A percentile compares a stretch with the other conserved stretches of the same genome.
Evolutionary conservation across 2,113 vertebrate species (phyloP).

Genomic region (Lipophrys pholis): DNA sequence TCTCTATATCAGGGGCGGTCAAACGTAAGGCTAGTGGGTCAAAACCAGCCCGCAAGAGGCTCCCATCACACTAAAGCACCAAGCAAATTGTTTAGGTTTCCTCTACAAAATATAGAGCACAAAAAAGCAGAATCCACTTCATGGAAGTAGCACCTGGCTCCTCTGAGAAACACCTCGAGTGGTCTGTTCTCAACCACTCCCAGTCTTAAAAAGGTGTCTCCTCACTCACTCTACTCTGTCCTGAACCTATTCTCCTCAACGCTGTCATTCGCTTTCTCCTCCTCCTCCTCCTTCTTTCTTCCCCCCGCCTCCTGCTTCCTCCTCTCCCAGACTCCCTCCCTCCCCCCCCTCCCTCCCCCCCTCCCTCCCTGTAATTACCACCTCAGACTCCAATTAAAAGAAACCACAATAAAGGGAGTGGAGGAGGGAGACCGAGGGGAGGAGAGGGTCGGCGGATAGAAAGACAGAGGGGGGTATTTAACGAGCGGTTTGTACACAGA

Average conservation of each 20-base stretch:
- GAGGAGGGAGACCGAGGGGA: conserved; percentile 51
- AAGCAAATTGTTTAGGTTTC: no score
- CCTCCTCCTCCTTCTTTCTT: conserved; percentile 13
- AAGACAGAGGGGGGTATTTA: conserved; percentile 34
- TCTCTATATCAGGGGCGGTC: no score
- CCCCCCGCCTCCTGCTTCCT: conserved; percentile 4
- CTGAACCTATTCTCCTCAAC: conserved; percentile 26
- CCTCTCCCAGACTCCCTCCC: conserved; percentile 4
- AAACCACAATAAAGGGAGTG: conserved; percentile 72
- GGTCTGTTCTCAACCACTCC: conserved; percentile 15
- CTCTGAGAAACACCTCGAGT: background rate
- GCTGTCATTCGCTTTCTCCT: conserved; percentile 3
- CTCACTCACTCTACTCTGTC: conserved; percentile 28
- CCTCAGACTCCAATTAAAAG: conserved; percentile 83
- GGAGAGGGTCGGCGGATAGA: conserved; percentile 21
- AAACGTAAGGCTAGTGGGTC: no score
- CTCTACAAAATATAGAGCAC: no score
- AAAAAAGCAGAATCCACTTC: background rate
- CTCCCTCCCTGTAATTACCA: conserved; percentile 78
- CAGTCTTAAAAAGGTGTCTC: conserved; percentile 2
- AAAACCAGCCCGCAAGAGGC: no score
- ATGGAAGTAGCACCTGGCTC: background rate
- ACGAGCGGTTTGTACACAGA: conserved; percentile 63
- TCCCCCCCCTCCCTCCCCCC: conserved; percentile 37
- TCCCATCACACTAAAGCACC: no score